Conservation (phyloP, 2,113 vertebrate species). For the Reinhardtius hippoglossoides region DNA sequence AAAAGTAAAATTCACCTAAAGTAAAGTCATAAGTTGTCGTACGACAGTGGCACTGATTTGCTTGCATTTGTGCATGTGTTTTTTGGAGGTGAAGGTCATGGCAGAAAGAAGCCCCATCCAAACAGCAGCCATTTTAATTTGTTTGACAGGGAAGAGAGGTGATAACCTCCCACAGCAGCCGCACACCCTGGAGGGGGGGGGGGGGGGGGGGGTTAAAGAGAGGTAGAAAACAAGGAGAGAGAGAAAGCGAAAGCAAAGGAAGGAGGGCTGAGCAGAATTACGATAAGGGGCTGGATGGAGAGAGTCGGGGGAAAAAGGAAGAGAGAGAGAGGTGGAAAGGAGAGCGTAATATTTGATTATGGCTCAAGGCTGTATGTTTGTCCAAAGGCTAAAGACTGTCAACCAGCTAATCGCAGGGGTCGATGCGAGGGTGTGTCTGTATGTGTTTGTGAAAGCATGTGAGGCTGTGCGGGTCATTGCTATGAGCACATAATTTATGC, state of each 20-base stretch:
- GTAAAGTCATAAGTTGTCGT: not conserved
- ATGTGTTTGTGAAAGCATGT: constrained; percentile 58
- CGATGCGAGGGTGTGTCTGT: constrained; percentile 62
- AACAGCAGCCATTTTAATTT: constrained; percentile 79
- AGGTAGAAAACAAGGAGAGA: constrained; percentile 3
- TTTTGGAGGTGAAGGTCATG: constrained; percentile 65
- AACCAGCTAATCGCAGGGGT: constrained; percentile 72
- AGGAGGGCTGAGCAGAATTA: constrained; percentile 63
- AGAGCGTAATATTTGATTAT: constrained; percentile 77
- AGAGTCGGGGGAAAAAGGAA: constrained; percentile 34
- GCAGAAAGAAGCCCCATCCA: constrained; percentile 63
- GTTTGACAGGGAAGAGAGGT: constrained; percentile 72
- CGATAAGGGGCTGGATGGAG: constrained; percentile 64
- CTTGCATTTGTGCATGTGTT: constrained; percentile 3
- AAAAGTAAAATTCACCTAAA: not conserved
- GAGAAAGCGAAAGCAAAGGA: constrained; percentile 34
- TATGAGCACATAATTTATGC: constrained; percentile 70
- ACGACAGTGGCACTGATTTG: not conserved
- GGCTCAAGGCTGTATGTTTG: constrained; percentile 79
- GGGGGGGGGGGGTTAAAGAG: not conserved
- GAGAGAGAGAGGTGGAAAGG: constrained; percentile 44
- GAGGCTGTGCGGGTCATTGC: constrained; percentile 63
- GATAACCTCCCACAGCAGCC: constrained; percentile 67
- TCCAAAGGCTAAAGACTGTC: constrained; percentile 80
- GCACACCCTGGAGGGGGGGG: constrained; percentile 21